Percentiles rank a stretch among this genome's conserved stretches.
phyloP scores from a whole-genome alignment of 2,888 invertebrate genomes.

The Epinotia bilunana region DNA sequence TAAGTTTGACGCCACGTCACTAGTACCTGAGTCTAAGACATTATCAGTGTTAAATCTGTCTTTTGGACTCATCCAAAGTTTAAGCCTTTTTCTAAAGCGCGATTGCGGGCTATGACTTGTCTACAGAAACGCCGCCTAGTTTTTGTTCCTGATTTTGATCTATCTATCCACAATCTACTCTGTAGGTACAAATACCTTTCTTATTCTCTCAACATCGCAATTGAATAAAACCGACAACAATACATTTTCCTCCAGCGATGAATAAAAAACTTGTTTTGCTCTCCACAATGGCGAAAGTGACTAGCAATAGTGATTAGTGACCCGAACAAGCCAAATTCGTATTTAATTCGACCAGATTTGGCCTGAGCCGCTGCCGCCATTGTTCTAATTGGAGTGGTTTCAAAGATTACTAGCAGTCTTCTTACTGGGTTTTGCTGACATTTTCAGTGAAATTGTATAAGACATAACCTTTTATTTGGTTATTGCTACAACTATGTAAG shows the following conservation, averaged over 20 bases:
- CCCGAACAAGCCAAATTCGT: slow-evolving; percentile 52
- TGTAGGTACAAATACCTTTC: background rate
- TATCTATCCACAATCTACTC: background rate
- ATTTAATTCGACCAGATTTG: slow-evolving; percentile 53
- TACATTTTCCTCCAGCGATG: slow-evolving; percentile 2
- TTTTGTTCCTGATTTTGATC: no score
- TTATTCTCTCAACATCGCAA: background rate
- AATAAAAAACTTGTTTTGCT: slow-evolving; percentile 30
- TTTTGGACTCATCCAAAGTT: no score
- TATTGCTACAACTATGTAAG: background rate
- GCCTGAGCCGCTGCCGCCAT: slow-evolving; percentile 47
- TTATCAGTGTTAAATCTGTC: no score
- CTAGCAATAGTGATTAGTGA: slow-evolving; percentile 47
- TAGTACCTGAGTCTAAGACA: no score
- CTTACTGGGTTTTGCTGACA: background rate
- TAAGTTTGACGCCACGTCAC: no score
- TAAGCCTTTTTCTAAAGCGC: no score
- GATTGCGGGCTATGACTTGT: no score
- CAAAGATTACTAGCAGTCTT: slow-evolving; percentile 38
- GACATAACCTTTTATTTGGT: background rate
- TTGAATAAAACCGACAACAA: slow-evolving; percentile 5
- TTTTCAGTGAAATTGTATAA: background rate
- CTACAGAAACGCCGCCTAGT: no score
- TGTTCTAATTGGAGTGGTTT: slow-evolving; percentile 49
- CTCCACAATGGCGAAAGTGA: slow-evolving; percentile 36